Base-by-base conservation (phyloP, 2,113 vertebrate genomes). In the Triplophysa dalaica region DNA sequence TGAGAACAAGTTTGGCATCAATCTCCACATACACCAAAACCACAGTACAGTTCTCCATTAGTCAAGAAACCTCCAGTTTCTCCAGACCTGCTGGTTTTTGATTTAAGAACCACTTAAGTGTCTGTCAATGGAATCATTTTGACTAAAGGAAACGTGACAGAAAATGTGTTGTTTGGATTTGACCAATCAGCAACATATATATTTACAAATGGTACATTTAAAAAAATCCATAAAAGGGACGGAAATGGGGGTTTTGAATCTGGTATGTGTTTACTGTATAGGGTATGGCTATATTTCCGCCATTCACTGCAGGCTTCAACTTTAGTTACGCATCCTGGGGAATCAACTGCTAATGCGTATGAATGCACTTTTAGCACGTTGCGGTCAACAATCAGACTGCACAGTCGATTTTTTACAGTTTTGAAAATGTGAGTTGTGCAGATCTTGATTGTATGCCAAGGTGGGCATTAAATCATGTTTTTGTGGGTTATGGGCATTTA, bases 1-100 rank as follows among this genome's bases (percentile, higher is more conserved):
- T 74, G 67, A 62, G 79, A 81, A 67, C 62, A 67, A 29, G 50
- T 84, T 79, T 82, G 70, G 54, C 52, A 75, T 81, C 56, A 58
- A 43, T 78, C 26, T 7, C 26, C 41, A 52, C n/a, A 14, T 50
- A 48, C 17, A 56, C 29, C 45, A 61, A 69, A 48, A 62, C 73
- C 75, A 61, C 80, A 61, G 38, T 10, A n/a, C 63, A 52, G 63
- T 70, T 17, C 45, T 38, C 33, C 60, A 33, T 66, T 45, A 65
- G 26, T 2, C 11, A 45, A 77, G 29, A 64, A 80, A 26, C 77
- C 58, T 78, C 70, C 17, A 56, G 54, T 48, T 79, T 41, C 62
- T 60, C 62, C 29, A 72, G 58, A 62, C 66, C 66, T 62, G 50
- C 52, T 52, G 76, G n/a, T 38, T 62, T 60, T 81, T 19, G 26